Evolutionary conservation across 2,113 vertebrate species (phyloP), one percentile per base, ranked within the genome.

Genomic region (Melanocharis versteri): DNA sequence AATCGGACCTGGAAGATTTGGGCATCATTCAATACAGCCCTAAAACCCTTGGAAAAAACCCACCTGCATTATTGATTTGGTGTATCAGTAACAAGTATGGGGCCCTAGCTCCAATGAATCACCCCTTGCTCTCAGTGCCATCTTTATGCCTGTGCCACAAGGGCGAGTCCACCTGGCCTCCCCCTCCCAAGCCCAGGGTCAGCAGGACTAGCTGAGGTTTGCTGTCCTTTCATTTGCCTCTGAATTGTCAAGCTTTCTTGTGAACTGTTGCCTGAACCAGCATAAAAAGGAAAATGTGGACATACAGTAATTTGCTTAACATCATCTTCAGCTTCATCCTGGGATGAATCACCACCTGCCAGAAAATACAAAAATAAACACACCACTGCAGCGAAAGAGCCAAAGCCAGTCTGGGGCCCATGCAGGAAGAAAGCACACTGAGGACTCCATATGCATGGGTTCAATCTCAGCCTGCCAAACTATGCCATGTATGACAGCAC

Each of bases 291-390:
- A 77, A 90, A 75, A 61, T 56, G 15, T 64, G 79, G 87, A 96
- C 98, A 97, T 97, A 99, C 99, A 90, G 99, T 99, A 92, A 99
- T 99, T 93, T 99, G 99, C 83, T 99, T 99, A 82, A 98, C 98
- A 8, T 99, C 99, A 5, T 99, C 99, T 96, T 99, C 99, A 4
- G 98, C 98, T 97, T 99, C 99, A 69, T 99, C 99, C 97, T 99
- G 99, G 8, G 99, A 99, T 48, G 99, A 99, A 95, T 99, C 99
- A 86, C 99, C 99, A 40, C 98, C 99, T 99, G 97, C 30, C 76
- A 92, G 45, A 95, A 90, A 79, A 33, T 2, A 82, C 31, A 56
- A 37, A 39, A 70, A 79, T 44, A 33, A 86, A 51, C 30, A 86
- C 18, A 86, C 4, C 7, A 18, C 27, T 54, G 42, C n/a, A 73